These are phyloP conservation scores for Mechanitis messenoides DNA, from an alignment of 2,888 invertebrate species.

Conservation along the genomic window DNA sequence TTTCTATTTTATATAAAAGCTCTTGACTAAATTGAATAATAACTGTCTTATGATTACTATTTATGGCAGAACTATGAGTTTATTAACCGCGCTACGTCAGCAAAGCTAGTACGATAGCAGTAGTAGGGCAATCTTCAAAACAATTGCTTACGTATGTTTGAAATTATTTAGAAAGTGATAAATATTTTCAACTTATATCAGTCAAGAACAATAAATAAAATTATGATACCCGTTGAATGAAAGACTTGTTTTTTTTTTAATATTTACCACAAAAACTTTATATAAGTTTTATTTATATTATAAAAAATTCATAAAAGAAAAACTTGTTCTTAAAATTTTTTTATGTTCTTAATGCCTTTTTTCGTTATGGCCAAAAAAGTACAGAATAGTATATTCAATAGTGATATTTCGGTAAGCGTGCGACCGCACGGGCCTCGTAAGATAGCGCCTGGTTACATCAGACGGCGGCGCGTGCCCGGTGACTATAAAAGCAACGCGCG, in stretches of 20 bases:
- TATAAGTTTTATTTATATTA: no score
- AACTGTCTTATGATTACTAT: conserved; percentile 15
- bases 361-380: not conserved
- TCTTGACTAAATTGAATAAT: not conserved
- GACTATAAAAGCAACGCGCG: conserved; percentile 52
- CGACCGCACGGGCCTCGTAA: conserved; percentile 42
- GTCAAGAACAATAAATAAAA: no score
- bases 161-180: not conserved
- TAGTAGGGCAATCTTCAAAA: conserved; percentile 9
- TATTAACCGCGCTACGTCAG: conserved; percentile 30
- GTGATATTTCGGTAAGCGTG: conserved; percentile 3
- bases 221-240: no score
- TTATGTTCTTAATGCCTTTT: no score
- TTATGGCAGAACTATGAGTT: conserved; percentile 23
- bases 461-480: conserved; percentile 49
- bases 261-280: no score
- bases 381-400: not conserved
- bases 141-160: conserved; percentile 9
- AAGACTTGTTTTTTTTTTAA: no score
- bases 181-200: not conserved
- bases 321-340: no score
- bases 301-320: no score
- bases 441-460: conserved; percentile 66
- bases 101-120: conserved; percentile 10
- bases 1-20: not conserved